These are phyloP conservation scores for Caranx ignobilis DNA, from an alignment of 2,113 vertebrate genomes.

Conservation along the genomic window DNA sequence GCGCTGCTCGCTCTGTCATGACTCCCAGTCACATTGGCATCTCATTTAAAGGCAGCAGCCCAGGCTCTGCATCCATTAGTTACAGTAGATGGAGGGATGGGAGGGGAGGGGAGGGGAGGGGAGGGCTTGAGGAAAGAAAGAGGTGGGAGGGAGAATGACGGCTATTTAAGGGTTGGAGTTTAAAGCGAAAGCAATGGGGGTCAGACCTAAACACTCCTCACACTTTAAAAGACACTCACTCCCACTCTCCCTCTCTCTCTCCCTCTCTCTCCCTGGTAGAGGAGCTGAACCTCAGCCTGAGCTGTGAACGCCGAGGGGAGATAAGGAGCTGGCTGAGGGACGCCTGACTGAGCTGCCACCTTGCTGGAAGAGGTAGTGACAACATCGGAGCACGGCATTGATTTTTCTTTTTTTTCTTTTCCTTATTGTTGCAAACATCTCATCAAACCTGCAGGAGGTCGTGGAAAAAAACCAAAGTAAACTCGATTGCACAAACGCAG, in stretches of 20 bases:
- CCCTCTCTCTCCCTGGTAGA: conserved; percentile 43
- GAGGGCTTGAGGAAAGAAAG: conserved; percentile 5
- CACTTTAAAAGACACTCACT: conserved; percentile 75
- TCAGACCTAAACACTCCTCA: conserved; percentile 76
- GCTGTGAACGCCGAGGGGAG: conserved; percentile 52
- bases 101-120: conserved; percentile 38
- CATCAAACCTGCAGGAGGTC: conserved; percentile 20
- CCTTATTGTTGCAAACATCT: neutral
- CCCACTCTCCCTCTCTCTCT: conserved; percentile 46
- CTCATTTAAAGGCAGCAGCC: conserved; percentile 72
- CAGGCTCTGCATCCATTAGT: conserved; percentile 66
- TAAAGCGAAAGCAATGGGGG: conserved; percentile 59
- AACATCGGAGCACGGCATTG: conserved; percentile 42
- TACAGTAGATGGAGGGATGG: conserved; percentile 47
- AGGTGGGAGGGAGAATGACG: conserved; percentile 46
- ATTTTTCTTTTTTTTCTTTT: no score
- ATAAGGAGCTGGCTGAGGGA: conserved; percentile 62
- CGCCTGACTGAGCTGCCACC: conserved; percentile 59
- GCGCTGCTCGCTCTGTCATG: conserved; percentile 57
- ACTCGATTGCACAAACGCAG: conserved; percentile 9
- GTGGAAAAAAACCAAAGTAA: neutral
- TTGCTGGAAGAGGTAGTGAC: conserved; percentile 48
- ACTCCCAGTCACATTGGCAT: conserved; percentile 69
- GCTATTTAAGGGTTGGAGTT: conserved; percentile 77
- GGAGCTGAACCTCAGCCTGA: conserved; percentile 57